These are phyloP conservation scores for Gila orcuttii DNA, from an alignment of 2,113 vertebrate genomes.

Conservation along the genomic window DNA sequence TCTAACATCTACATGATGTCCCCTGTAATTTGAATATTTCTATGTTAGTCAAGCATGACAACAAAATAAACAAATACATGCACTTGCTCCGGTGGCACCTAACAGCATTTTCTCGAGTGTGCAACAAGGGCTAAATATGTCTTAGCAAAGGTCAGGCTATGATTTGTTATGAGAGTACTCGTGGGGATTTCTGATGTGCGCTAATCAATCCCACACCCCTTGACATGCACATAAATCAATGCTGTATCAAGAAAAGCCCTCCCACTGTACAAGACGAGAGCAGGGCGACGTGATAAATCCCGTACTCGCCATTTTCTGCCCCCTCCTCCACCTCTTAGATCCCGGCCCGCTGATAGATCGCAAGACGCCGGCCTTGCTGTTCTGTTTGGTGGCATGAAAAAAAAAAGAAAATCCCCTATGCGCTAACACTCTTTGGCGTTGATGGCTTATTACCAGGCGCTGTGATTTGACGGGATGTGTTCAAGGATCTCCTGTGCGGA, in stretches of 20 bases:
- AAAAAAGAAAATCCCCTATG: slow-evolving; percentile 63
- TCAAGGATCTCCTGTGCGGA: slow-evolving; percentile 94
- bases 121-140: slow-evolving; percentile 76
- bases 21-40: slow-evolving; percentile 11
- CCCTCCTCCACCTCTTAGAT: slow-evolving; percentile 58
- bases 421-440: slow-evolving; percentile 84
- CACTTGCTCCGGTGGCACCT: slow-evolving; percentile 64
- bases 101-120: slow-evolving; percentile 69
- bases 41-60: slow-evolving; percentile 53
- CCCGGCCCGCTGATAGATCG: slow-evolving; percentile 77
- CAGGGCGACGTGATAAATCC: slow-evolving; percentile 74
- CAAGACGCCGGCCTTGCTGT: slow-evolving; percentile 72
- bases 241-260: slow-evolving; percentile 73
- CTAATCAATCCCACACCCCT: slow-evolving; percentile 81
- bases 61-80: slow-evolving; percentile 62
- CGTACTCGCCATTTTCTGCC: slow-evolving; percentile 64
- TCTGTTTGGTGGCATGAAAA: slow-evolving; percentile 54
- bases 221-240: slow-evolving; percentile 80
- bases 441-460: slow-evolving; percentile 89
- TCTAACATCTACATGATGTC: slow-evolving; percentile 3
- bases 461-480: slow-evolving; percentile 91
- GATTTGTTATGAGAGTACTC: slow-evolving; percentile 79
- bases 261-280: slow-evolving; percentile 60
- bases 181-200: slow-evolving; percentile 78
- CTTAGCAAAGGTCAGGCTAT: slow-evolving; percentile 72